Evolutionary conservation across 1,140 invertebrate species (phyloP), one percentile per base, ranked within the genome.

Genomic region (Chymomyza costata): DNA sequence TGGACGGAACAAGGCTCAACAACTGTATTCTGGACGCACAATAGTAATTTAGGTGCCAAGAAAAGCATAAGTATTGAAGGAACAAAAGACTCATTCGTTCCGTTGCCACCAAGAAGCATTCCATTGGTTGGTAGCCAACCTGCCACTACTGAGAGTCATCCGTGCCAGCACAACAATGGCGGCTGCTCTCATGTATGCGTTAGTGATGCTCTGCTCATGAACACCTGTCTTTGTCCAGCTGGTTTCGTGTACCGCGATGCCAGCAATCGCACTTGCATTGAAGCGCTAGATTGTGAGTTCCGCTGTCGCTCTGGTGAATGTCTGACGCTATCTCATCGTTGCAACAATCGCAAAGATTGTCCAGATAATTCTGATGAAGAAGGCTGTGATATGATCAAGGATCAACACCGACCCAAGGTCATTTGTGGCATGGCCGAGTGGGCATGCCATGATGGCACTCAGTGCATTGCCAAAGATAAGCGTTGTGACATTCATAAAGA

Each of bases 111-210:
- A 0, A 47, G 47, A 6, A n/a, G n/a, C n/a, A 74, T 86, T 3
- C 64, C 74, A 0, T 14, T 85, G 3, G 25, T 65, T 0, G 51
- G 84, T 0, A 68, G 53, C 2, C 5, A 6, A 6, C 52, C 59
- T 0, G 52, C 47, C 0, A 49, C 46, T 1, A 14, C 38, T 0
- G 45, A 54, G 0, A 57, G 83, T 2, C 90, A 93, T 78, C 87
- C 88, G 0, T 93, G 92, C 70, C 87, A 87, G 25, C 76, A 83
- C 11, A 84, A 88, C 13, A 92, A 93, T 65, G 90, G 92, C 15
- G 89, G 90, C 8, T 95, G 93, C 70, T 90, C 91, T 10, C 91
- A 95, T 76, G 80, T 93, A 7, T 95, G 94, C 53, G 86, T 90
- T 0, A 86, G 74, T 35, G 54, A 57, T 15, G 58, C 68, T 2